Percentiles rank a stretch among this genome's conserved stretches.
Conservation (phyloP, 2,113 vertebrate species). For the Albula glossodonta region DNA sequence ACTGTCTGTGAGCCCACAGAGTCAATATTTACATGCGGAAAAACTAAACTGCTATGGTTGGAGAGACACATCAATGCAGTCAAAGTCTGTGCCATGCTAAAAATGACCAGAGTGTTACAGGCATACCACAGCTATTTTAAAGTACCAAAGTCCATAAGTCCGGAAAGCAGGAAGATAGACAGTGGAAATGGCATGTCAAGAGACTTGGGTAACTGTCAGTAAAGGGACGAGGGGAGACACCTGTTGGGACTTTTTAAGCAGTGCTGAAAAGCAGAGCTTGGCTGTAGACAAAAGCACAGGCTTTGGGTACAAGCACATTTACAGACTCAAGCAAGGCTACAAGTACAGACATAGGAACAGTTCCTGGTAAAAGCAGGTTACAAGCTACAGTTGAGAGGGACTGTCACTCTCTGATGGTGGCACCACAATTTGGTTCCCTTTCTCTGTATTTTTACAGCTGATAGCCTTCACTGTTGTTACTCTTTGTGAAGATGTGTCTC, state of each 20-base stretch:
- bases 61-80: not conserved
- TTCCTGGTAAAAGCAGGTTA: too few species aligned
- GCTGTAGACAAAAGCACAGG: not conserved
- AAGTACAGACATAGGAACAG: too few species aligned
- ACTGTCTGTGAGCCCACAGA: not conserved
- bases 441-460: too few species aligned
- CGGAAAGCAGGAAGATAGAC: not conserved
- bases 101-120: not conserved
- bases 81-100: not conserved
- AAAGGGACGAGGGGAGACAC: not conserved
- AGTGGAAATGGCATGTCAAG: not conserved
- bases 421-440: not conserved
- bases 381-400: not conserved
- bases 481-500: too few species aligned
- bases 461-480: too few species aligned
- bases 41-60: not conserved
- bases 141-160: not conserved
- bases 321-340: too few species aligned
- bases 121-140: not conserved
- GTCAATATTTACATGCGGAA: slow-evolving; percentile 11
- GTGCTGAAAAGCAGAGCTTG: not conserved
- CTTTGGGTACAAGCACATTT: not conserved
- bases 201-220: not conserved
- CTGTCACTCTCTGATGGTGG: not conserved
- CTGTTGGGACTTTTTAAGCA: not conserved